phyloP scores from a whole-genome alignment of 1,140 invertebrate species.

The Meteorus sp. region DNA sequence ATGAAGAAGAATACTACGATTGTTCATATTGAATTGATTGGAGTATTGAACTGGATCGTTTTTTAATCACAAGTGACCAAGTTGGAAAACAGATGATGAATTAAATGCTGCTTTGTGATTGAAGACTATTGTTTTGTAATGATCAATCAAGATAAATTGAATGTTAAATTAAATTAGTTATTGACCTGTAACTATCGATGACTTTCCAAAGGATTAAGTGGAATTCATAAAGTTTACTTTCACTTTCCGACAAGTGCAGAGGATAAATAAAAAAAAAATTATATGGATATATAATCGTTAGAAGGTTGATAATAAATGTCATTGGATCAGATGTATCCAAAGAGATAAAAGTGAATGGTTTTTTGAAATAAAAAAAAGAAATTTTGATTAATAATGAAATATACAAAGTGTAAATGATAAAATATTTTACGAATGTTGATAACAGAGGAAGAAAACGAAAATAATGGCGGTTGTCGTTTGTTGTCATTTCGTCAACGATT shows the following conservation, averaged over 20 bases:
- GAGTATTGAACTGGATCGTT: too few relatives aligned
- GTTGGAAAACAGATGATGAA: too few relatives aligned
- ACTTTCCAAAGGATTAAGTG: conserved; percentile 31
- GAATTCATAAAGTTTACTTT: conserved; percentile 30
- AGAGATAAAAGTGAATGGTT: background rate
- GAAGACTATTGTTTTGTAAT: background rate
- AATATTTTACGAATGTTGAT: conserved; percentile 51
- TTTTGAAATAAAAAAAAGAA: conserved; percentile 25
- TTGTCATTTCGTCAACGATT: conserved; percentile 46
- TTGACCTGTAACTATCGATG: conserved; percentile 25
- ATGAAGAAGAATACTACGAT: too few relatives aligned
- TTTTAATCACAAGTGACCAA: too few relatives aligned
- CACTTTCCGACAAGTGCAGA: conserved; percentile 33
- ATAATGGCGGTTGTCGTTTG: conserved; percentile 52
- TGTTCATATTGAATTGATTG: too few relatives aligned
- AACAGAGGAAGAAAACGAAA: conserved; percentile 45
- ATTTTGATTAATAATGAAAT: background rate
- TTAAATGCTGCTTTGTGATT: background rate
- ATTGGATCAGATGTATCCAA: background rate
- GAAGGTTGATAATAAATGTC: background rate
- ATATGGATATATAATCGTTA: background rate
- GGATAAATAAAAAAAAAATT: conserved; percentile 11
- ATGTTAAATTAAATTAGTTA: background rate
- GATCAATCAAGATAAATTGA: background rate
- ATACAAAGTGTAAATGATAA: background rate